Percentiles rank a stretch among this genome's conserved stretches.
phyloP scores from a whole-genome alignment of 64 coral and sea anemone species.

The Stylophora pistillata region DNA sequence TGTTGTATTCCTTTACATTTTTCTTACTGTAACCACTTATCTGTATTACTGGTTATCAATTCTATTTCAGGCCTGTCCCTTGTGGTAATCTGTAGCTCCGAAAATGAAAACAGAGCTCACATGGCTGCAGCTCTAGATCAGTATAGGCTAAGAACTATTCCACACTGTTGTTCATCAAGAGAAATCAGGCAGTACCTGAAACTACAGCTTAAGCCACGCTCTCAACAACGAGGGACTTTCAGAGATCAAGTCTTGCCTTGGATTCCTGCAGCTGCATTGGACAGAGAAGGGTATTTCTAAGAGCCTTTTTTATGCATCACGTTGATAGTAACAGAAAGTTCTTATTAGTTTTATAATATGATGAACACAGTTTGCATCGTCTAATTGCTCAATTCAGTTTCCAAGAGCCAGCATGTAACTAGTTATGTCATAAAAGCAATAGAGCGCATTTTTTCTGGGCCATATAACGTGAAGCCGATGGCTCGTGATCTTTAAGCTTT shows the following conservation, averaged over 20 bases:
- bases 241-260: conserved; percentile 50
- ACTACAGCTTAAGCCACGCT: conserved; percentile 40
- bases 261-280: conserved; percentile 68
- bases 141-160: conserved; percentile 49
- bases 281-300: conserved; percentile 67
- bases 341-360: too few species aligned
- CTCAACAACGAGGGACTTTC: conserved; percentile 42
- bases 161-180: conserved; percentile 32
- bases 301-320: too few species aligned
- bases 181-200: conserved; percentile 64
- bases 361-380: too few species aligned
- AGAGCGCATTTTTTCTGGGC: too few species aligned
- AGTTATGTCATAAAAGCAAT: too few species aligned
- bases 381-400: too few species aligned
- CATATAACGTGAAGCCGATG: too few species aligned
- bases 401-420: too few species aligned
- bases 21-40: neutral
- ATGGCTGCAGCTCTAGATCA: conserved; percentile 84
- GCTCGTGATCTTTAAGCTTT: too few species aligned
- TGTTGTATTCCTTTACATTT: neutral
- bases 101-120: conserved; percentile 74
- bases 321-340: too few species aligned
- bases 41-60: neutral
- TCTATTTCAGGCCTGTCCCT: conserved; percentile 49
- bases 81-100: conserved; percentile 77